Base-by-base conservation (phyloP, 2,113 vertebrate species). In the Neotoma lepida region DNA sequence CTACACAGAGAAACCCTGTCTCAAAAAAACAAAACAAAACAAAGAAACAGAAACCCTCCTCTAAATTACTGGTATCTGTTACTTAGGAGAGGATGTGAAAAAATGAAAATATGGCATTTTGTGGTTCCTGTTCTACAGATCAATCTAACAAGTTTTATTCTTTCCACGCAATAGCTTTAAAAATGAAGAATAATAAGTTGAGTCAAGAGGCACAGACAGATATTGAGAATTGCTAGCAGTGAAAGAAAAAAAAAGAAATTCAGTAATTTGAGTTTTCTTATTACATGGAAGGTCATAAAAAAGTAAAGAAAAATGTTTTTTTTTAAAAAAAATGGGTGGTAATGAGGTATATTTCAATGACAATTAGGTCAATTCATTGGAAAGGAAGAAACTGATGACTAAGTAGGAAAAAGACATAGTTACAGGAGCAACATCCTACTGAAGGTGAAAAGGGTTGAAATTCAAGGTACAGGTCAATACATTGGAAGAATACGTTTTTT, bases 151-250 rank as follows among this genome's bases (percentile, higher is more conserved):
- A 39, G 18, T 39, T 39, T 81, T 81, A 26, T 58, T 58, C 9
- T 80, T 80, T 58, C 3, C 35, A 61, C 44, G 74, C 0, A 39
- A 74, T 89, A 61, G 35, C 58, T 82, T 82, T 64, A 76, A 94
- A 93, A 93, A 70, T 93, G 44, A 82, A 82, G 35, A 71, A 56
- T 49, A 56, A 74, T 44, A 92, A 92, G 44, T 82, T 76, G 41
- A 91, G 28, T 64, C 33, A 85, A 30, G 77, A 30, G 76, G 4
- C 46, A 86, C 56, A 94, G 77, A 26, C 3, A 93, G 63, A 58
- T 56, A 71, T 76, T 12, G 58, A 93, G 10, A 49, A 81, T 85
- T 82, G 15, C 82, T 93, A 70, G 14, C 39, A 88, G 9, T 77
- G 49, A 91, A 91, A 54, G 44, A 89, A 22, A 94, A 89, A 22